Evolutionary conservation across 2,888 invertebrate species (phyloP).

Genomic region (Embidobia sp.): DNA sequence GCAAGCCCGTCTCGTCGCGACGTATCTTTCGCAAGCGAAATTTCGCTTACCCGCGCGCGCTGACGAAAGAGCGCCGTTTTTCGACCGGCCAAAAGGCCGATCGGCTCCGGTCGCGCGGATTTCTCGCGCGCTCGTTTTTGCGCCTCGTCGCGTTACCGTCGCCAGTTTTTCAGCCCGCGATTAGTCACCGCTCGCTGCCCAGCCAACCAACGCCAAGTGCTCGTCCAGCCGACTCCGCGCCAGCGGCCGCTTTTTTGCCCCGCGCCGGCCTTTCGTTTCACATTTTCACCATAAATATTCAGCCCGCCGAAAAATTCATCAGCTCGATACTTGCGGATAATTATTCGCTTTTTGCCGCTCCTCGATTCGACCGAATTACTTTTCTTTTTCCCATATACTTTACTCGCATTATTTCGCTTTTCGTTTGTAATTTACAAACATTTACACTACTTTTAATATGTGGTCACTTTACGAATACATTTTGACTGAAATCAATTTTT

Average conservation of each 20-base stretch:
- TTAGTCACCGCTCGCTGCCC: conserved; percentile 56
- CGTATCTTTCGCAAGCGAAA: conserved; percentile 53
- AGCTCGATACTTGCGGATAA: not conserved
- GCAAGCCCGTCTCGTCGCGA: conserved; percentile 45
- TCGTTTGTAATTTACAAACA: too few species aligned
- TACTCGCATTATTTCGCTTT: too few species aligned
- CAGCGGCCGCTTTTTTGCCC: conserved; percentile 28
- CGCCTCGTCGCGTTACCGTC: conserved; percentile 43
- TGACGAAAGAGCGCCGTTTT: conserved; percentile 45
- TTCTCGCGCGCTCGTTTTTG: conserved; percentile 55
- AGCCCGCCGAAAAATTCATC: not conserved
- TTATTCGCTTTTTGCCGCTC: too few species aligned
- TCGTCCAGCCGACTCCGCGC: conserved; percentile 6
- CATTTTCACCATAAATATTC: conserved; percentile 6
- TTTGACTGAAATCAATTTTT: too few species aligned
- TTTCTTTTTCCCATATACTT: too few species aligned
- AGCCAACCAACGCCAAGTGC: too few species aligned
- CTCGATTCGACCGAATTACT: too few species aligned
- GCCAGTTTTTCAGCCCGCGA: conserved; percentile 54
- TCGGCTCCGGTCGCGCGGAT: conserved; percentile 33
- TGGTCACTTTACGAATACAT: too few species aligned
- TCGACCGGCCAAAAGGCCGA: conserved; percentile 35
- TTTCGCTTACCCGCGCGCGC: conserved; percentile 53
- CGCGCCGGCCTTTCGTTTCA: not conserved
- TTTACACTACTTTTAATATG: too few species aligned